A percentile compares a stretch with the other conserved stretches of the same genome.
Evolutionary conservation across 1,140 invertebrate genomes (phyloP).

Genomic region (Chironomus striatipennis): DNA sequence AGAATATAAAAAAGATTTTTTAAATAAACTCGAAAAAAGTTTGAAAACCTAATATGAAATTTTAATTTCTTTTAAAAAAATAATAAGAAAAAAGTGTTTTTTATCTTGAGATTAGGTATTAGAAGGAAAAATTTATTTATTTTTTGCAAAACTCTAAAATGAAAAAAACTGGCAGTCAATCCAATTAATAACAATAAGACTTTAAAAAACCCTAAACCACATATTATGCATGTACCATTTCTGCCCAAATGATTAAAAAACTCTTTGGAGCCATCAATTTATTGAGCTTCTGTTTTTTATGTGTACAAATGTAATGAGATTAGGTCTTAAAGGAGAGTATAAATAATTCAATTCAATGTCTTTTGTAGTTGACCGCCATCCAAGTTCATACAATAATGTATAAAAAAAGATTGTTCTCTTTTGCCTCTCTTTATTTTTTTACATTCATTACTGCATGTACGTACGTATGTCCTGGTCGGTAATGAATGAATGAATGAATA

Average conservation of each 20-base stretch:
- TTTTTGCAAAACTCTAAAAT: neutral
- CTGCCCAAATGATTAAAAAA: neutral
- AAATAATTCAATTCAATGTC: conserved; percentile 8
- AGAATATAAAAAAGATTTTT: too few species aligned
- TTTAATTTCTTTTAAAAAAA: too few species aligned
- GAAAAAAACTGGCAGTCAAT: too few species aligned
- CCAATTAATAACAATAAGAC: neutral
- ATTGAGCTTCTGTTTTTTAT: neutral
- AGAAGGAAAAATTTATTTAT: too few species aligned
- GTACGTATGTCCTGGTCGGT: too few species aligned
- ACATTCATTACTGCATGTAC: neutral
- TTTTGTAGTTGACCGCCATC: neutral
- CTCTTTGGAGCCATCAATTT: conserved; percentile 1
- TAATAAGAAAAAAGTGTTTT: too few species aligned
- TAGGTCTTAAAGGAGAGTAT: conserved; percentile 3
- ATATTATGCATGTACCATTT: neutral
- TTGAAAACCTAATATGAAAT: too few species aligned
- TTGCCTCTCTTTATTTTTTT: neutral
- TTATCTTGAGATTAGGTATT: too few species aligned
- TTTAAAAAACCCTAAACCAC: too few species aligned
- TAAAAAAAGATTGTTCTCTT: neutral
- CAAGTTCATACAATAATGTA: neutral
- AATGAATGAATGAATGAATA: neutral
- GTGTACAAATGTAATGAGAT: conserved; percentile 1
- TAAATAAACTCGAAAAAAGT: too few species aligned